Evolutionary conservation across 2,888 invertebrate genomes (phyloP), one percentile per base, ranked within the genome.

Genomic region (Druceiella hillmani): DNA sequence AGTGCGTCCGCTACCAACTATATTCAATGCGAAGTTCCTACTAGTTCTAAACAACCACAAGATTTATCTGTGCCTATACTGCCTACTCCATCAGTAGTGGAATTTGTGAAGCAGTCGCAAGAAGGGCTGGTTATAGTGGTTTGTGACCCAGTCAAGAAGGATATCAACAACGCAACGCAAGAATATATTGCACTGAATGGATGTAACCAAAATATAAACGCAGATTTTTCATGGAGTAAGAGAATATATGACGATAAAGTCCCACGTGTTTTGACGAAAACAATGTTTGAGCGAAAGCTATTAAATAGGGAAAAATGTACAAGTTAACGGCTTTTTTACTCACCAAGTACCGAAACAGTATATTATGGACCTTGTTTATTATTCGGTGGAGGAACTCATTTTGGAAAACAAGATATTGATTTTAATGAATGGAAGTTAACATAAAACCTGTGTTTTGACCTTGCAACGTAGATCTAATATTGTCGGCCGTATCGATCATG

Each of bases 101-200:
- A 34, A 7, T 25, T 24, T 25, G 34, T n/a, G n/a, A n/a, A n/a
- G n/a, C n/a, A n/a, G n/a, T 34, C 36, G 36, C 22, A 36, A 36
- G 30, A 36, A 22, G n/a, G 2, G 30, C 2, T 36, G 10, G 5
- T 36, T 36, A 36, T 29, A 22, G 36, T 36, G 36, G 36, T 30
- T 36, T 36, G 36, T 36, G 36, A 36, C 36, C 36, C 36, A 36
- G 36, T n/a, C 36, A 20, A 36, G 36, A 24, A 30, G 36, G 12
- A n/a, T 36, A 36, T 28, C 36, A 36, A 36, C 24, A 36, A 36
- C 29, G 29, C 31, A 32, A n/a, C n/a, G n/a, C n/a, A n/a, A n/a
- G n/a, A n/a, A n/a, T n/a, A n/a, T n/a, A 37, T 37, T 37, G 32
- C 37, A 37, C 37, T 37, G n/a, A 37, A 37, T 31, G 31, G 37